Evolutionary conservation across 1,140 invertebrate genomes (phyloP), one percentile per base, ranked within the genome.

Genomic region (Drosophila tani): DNA sequence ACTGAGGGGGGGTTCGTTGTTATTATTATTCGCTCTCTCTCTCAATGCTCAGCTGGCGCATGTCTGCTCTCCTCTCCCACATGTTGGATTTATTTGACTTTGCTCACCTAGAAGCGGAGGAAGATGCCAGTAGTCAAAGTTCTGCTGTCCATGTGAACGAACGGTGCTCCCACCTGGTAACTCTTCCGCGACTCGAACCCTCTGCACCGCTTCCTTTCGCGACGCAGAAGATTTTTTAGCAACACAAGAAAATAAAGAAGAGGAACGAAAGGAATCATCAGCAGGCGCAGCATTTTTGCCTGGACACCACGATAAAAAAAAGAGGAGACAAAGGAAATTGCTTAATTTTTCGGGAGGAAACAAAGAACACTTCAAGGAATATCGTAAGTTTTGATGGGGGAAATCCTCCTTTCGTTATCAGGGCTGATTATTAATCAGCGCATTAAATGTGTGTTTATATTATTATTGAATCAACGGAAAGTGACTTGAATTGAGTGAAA

Each of bases 221-320:
- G 62, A 74, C 82, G 82, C 82, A 85, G 56, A 81, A 84, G 55
- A 78, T 74, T 74, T 74, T 75, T 51, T 73, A 73, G 29, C 53
- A 59, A 29, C 53, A 55, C 40, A 50, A 43, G 53, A 69, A 55
- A 71, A 46, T 8, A 35, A 29, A n/a, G 45, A 32, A 24, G 40
- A 46, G 17, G 17, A 56, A 45, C 15, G 49, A 59, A 53, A 65
- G 64, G 59, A 74, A 55, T 32, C n/a, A n/a, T n/a, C 29, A 46
- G 17, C 58, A 63, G 68, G 19, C 29, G 40, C 55, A 70, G 55
- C 62, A 53, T 38, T 81, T 77, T 77, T 74, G 40, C 19, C 41
- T 24, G 73, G 55, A 49, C 51, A 65, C 59, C 46, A 60, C 27
- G 27, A 27, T 29, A 35, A 69, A 79, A 78, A 64, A 60, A 38